Evolutionary conservation across 37 sponge, comb jelly and placozoan species (phyloP), one percentile per base, ranked within the genome.

Genomic region (Tethya wilhelma): DNA sequence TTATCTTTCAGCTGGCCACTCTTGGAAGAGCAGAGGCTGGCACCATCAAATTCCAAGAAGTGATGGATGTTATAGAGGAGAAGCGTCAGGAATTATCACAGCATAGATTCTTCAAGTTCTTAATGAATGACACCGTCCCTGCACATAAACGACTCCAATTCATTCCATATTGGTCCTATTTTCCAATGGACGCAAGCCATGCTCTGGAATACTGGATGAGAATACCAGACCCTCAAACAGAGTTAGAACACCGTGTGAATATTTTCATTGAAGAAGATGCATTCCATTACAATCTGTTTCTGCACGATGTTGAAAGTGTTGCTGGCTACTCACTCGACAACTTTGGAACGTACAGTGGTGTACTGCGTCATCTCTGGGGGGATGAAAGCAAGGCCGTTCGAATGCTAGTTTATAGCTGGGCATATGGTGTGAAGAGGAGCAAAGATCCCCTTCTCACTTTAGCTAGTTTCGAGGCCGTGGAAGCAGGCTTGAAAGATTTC

Each of bases 291-390:
- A 67, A 67, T 20, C 20, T 67, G 5, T 32, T 67, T 36, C 67
- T 67, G 39, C 37, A 67, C 67, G 67, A 67, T 20, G 38, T 67
- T 29, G 67, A 67, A 39, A 67, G 38, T 5, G 67, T 67, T 2
- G 38, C 34, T 29, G 67, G 67, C 5, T 33, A 34, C 9, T 20
- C 67, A 5, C 38, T 67, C 17, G 67, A 67, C 38, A 6, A 20
- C 7, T 67, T 34, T 39, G n/a, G 53, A 31, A 37, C 67, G 20
- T 67, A 67, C 38, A 7, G 38, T 17, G 67, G 38, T 6, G 67
- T 67, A 19, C 14, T 67, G 67, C 67, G 67, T 28, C 67, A 67
- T 19, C 17, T 67, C 9, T 67, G 67, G 67, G 67, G 67, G 5
- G 67, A 67, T 32, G 67, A 67, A 7, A 34, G 38, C 11, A 22